These are phyloP conservation scores for Neodiprion lecontei DNA, from an alignment of 1,140 invertebrate genomes.

Conservation along the genomic window DNA sequence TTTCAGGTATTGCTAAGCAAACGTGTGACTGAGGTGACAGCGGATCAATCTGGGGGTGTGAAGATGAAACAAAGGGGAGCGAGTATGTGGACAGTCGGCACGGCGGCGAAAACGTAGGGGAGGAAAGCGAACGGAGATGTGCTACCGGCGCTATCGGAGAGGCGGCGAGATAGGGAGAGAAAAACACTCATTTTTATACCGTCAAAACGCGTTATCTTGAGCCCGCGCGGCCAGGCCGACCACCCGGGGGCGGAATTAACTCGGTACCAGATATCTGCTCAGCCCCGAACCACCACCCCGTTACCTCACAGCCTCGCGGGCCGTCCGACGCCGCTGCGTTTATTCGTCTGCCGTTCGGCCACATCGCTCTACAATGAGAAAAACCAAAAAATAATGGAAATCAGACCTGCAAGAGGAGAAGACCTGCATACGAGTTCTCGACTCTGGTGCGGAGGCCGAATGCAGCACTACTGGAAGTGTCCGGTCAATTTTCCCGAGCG, in stretches of 20 bases:
- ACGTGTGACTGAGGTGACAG: too few relatives aligned
- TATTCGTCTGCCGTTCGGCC: slow-evolving; percentile 47
- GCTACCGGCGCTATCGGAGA: slow-evolving; percentile 40
- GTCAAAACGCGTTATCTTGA: slow-evolving; percentile 57
- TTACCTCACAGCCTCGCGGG: slow-evolving; percentile 23
- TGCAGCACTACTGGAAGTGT: too few relatives aligned
- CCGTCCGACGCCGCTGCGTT: slow-evolving; percentile 34
- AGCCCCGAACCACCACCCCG: slow-evolving; percentile 27
- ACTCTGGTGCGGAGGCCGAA: too few relatives aligned
- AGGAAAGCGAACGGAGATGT: not conserved
- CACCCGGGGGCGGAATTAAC: slow-evolving; percentile 57
- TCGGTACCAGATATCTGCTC: slow-evolving; percentile 56
- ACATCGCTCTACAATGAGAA: slow-evolving; percentile 22
- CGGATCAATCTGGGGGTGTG: too few relatives aligned
- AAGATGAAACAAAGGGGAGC: not conserved
- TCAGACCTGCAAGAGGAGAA: too few relatives aligned
- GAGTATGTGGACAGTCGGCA: not conserved
- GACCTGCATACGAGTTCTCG: too few relatives aligned
- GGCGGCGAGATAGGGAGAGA: slow-evolving; percentile 44
- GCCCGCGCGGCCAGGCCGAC: slow-evolving; percentile 34
- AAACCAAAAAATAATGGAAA: not conserved
- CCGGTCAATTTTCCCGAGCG: too few relatives aligned
- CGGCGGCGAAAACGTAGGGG: not conserved
- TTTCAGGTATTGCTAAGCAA: too few relatives aligned
- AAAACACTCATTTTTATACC: slow-evolving; percentile 60